Evolutionary conservation across 2,888 invertebrate species (phyloP), one percentile per base, ranked within the genome.

Genomic region (Scaeva pyrastri): DNA sequence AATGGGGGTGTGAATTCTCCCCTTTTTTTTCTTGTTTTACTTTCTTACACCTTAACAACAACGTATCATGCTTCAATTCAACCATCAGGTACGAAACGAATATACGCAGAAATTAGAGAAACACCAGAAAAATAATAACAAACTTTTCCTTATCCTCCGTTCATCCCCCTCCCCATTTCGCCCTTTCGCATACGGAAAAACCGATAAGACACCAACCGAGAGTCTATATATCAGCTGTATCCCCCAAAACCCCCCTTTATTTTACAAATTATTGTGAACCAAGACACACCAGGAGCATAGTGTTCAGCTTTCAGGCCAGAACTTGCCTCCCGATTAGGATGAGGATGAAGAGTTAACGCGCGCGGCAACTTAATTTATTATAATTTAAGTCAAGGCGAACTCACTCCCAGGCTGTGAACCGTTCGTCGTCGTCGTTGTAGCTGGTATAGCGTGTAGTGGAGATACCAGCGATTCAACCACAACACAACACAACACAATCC

Each of bases 361-460:
- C 58, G 71, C 80, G 71, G 75, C 72, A 76, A 76, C 68, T 76
- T 81, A 77, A 85, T 81, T 85, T 85, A 81, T 81, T 75, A 81
- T 73, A 85, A 72, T 76, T 72, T 26, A 81, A 85, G 81, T 81
- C 85, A 81, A 76, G 81, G 81, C 72, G n/a, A 80, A 84, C 75
- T 56, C 41, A 23, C 52, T 16, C 52, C 60, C n/a, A 23, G 21
- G 8, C 36, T 58, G n/a, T 31, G 8, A 7, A 31, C 6, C 31
- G 5, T 31, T 31, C 5, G 31, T 8, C 8, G 31, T 31, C 5
- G 31, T 31, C 6, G 5, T 5, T 26, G 26, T 26, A n/a, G n/a
- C n/a, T n/a, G n/a, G n/a, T n/a, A n/a, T 56, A 19, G 52, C 21
- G 48, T 55, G 21, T 31, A 36, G 71, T 48, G n/a, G 64, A 31